Evolutionary conservation across 2,797 vertebrate genomes (phyloP), one percentile per base, ranked within the genome.

Genomic region (Xiphorhynchus erythropygius): DNA sequence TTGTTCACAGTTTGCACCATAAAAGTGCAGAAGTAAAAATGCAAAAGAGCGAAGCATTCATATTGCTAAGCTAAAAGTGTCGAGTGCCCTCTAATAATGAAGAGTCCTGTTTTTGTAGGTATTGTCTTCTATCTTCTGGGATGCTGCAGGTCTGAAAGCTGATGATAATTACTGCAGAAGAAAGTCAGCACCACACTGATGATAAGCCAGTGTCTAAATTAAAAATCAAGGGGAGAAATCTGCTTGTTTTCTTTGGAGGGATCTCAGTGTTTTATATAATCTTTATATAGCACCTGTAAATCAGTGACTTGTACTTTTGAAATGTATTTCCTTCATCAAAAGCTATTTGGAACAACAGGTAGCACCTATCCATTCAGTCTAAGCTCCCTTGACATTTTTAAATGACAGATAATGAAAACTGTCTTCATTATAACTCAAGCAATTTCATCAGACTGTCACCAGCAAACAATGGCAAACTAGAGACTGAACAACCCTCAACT

Each of bases 381-480:
- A 77, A 94, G 74, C 63, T 96, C 95, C 85, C 91, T 42, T 96
- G 95, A 96, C 96, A 37, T 90, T 94, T 87, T 96, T 84, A 94
- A 96, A 84, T 95, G 91, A 94, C 96, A 93, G 95, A 93, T 96
- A 96, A 94, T 96, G 94, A 96, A 96, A 96, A 96, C 91, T 90
- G 67, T 86, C 94, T 96, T 97, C 87, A 91, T 97, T 97, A 96
- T 80, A 91, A 86, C 91, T 94, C 68, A 81, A 47, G 93, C 85
- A 94, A 91, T 96, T 96, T 93, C 91, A 90, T 96, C 77, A 95
- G 94, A 82, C 93, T 95, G 95, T 95, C 96, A 96, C 85, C 56
- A 80, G 93, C 95, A 96, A 96, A 96, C 96, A 94, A 96, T 94
- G 93, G 91, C 80, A 94, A 94, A 84, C 91, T 95, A 90, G 77